phyloP scores from a whole-genome alignment of 2,888 invertebrate species.

The Temnothorax ravouxi region DNA sequence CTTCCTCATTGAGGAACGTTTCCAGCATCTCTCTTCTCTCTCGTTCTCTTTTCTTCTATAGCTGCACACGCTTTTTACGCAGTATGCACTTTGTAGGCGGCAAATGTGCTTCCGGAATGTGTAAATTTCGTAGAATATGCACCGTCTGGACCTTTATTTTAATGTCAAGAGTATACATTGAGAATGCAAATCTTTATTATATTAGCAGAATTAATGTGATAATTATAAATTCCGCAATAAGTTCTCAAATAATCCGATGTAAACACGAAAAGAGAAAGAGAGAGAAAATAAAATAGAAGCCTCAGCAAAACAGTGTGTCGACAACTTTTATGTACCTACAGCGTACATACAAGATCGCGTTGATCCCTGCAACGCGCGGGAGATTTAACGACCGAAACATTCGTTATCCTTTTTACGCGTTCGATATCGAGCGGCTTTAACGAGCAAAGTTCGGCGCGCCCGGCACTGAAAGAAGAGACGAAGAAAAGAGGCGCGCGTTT shows the following conservation, averaged over 20 bases:
- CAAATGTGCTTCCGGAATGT: constrained; percentile 30
- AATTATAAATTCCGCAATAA: background rate
- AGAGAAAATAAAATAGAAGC: background rate
- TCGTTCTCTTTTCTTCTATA: background rate
- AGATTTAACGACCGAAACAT: constrained; percentile 40
- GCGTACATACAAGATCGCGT: constrained; percentile 5
- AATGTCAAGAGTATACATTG: background rate
- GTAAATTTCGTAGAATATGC: constrained; percentile 22
- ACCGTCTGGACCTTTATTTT: background rate
- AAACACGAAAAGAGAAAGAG: background rate
- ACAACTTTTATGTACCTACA: constrained; percentile 11
- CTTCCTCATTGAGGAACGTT: constrained; percentile 26
- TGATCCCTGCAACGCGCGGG: background rate
- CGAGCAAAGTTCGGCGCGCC: constrained; percentile 65
- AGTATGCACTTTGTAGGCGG: background rate
- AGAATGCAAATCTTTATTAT: background rate
- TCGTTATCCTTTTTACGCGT: constrained; percentile 67
- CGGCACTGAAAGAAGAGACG: constrained; percentile 49
- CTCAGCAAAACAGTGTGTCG: background rate
- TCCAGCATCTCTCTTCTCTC: background rate
- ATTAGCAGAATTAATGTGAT: background rate
- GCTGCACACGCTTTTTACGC: background rate
- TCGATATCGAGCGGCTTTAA: constrained; percentile 70
- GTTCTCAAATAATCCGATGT: background rate
- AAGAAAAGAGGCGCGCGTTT: constrained; percentile 51